Evolutionary conservation across 2,888 invertebrate species (phyloP).

Genomic region (Tridacna gigas): DNA sequence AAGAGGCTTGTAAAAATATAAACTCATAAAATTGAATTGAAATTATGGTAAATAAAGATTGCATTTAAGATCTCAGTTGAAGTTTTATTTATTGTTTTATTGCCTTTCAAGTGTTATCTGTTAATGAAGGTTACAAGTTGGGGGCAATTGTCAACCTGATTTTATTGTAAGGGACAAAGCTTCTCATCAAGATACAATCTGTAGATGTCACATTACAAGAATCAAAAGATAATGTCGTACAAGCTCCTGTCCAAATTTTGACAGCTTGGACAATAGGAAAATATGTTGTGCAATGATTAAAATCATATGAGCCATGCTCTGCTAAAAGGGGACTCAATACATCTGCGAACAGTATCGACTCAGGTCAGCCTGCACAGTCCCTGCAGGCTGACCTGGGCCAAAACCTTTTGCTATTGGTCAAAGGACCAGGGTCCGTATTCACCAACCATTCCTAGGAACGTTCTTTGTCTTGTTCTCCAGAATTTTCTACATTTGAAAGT

Average conservation of each 20-base stretch:
- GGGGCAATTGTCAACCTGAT: slow-evolving; percentile 10
- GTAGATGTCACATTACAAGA: slow-evolving; percentile 22
- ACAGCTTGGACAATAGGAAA: slow-evolving; percentile 37
- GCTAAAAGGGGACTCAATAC: no score
- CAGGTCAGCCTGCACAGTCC: no score
- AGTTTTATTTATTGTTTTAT: slow-evolving; percentile 19
- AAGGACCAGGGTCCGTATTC: no score
- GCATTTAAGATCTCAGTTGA: slow-evolving; percentile 13
- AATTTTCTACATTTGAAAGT: no score
- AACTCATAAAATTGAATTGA: no score
- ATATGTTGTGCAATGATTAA: slow-evolving; percentile 26
- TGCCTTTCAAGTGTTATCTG: slow-evolving; percentile 28
- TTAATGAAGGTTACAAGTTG: slow-evolving; percentile 20
- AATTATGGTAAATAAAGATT: neutral
- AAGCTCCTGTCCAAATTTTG: slow-evolving; percentile 27
- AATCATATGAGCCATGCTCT: no score
- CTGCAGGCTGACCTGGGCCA: no score
- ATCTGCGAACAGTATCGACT: no score
- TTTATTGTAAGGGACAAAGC: slow-evolving; percentile 8
- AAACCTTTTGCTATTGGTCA: no score
- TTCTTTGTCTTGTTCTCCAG: no score
- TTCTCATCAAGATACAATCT: slow-evolving; percentile 26
- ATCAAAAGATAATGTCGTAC: slow-evolving; percentile 20
- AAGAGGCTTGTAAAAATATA: no score
- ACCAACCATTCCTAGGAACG: no score